Conservation (phyloP, 2,888 invertebrate genomes). For the Lydus trimaculatus region DNA sequence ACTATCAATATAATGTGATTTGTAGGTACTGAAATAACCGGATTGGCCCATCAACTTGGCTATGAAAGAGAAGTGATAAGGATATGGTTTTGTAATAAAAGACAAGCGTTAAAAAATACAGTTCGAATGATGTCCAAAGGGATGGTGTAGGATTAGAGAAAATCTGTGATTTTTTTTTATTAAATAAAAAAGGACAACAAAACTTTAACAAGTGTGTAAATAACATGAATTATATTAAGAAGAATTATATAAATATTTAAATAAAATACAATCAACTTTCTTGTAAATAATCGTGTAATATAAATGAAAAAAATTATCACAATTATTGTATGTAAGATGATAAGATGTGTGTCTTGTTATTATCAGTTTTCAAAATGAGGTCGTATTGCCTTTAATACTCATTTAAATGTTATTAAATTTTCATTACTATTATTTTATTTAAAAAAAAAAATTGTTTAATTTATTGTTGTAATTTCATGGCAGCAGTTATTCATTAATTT, state of each 20-base stretch:
- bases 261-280: constrained; percentile 11
- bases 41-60: constrained; percentile 92
- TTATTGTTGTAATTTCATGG: constrained; percentile 1
- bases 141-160: constrained; percentile 67
- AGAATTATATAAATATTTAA: neutral
- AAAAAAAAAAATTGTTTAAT: neutral
- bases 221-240: constrained; percentile 17
- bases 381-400: constrained; percentile 17
- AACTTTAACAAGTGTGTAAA: constrained; percentile 28
- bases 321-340: constrained; percentile 22
- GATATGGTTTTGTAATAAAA: constrained; percentile 99
- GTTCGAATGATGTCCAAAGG: constrained; percentile 93
- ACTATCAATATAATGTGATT: neutral
- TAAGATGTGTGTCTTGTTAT: constrained; percentile 22
- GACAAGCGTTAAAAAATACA: constrained; percentile 98
- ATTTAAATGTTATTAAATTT: neutral
- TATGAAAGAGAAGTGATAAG: constrained; percentile 98
- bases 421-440: constrained; percentile 12
- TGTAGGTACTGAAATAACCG: constrained; percentile 95
- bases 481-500: neutral
- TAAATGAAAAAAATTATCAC: constrained; percentile 17
- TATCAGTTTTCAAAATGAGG: constrained; percentile 14
- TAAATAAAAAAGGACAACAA: constrained; percentile 6
- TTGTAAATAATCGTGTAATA: constrained; percentile 34
- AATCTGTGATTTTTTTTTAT: constrained; percentile 40